Evolutionary conservation across 2,797 vertebrate species (phyloP), one percentile per base, ranked within the genome.

Genomic region (Chrosomus eos): DNA sequence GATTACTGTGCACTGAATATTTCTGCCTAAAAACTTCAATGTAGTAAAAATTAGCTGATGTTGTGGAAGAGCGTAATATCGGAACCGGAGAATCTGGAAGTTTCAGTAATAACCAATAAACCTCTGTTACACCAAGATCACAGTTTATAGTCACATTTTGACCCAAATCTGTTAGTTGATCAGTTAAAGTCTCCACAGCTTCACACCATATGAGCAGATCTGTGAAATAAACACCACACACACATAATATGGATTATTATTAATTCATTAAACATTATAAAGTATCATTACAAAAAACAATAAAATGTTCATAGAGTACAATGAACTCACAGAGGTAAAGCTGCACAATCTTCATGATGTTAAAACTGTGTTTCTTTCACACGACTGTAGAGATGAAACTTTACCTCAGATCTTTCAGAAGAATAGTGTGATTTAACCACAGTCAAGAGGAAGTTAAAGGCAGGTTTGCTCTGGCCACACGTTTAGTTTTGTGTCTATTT

Each of bases 61-160:
- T 0, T 26, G 31, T 9, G 7, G 5, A 55, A 28, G 66, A 3
- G 4, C 0, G 14, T n/a, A 81, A 58, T 68, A 71, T 71, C 21
- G 7, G 1, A 31, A 55, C 8, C 1, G 79, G 48, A 19, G 43
- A 4, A 18, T 68, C 53, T 51, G 26, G 51, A 3, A 7, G 21
- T 26, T 23, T 81, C 48, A 36, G 45, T n/a, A 80, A 51, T 2
- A n/a, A 81, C 79, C 79, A 81, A 2, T n/a, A 2, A 48, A 81
- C 48, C 33, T 55, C 48, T 7, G 4, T 7, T 10, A 7, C 16
- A 71, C 38, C 21, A 58, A 81, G 0, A 71, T 58, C 31, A 71
- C 66, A 81, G 21, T 55, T 70, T 81, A 81, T 14, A 6, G 64
- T 21, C 33, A 81, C 53, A 18, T 58, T 81, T 19, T 28, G 45